Percentiles rank a stretch among this genome's conserved stretches.
Evolutionary conservation across 2,797 vertebrate genomes (phyloP).

Genomic region (Halcyon smyrnensis): DNA sequence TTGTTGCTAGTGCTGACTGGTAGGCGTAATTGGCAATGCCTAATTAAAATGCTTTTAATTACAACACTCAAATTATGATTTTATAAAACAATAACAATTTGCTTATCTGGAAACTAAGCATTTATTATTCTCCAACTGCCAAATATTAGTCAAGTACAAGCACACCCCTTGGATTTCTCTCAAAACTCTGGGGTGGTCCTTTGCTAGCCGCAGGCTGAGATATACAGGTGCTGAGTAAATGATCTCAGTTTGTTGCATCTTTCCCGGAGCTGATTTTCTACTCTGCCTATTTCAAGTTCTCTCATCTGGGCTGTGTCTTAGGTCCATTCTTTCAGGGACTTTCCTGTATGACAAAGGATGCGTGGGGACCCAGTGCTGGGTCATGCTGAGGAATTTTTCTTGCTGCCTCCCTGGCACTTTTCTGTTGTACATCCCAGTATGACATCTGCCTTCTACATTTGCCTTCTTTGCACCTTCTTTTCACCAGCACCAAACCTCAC

Average conservation of each 20-base stretch:
- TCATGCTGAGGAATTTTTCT: background rate
- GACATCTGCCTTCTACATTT: background rate
- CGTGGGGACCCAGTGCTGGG: background rate
- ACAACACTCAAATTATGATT: constrained; percentile 6
- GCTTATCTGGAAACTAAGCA: constrained; percentile 38
- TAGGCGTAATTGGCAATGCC: constrained; percentile 48
- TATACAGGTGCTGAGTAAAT: background rate
- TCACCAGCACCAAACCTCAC: background rate
- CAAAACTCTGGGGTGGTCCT: background rate
- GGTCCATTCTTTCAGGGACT: background rate
- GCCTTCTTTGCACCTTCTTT: background rate
- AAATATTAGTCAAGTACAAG: constrained; percentile 24
- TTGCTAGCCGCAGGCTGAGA: background rate
- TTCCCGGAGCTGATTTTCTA: background rate
- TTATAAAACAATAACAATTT: constrained; percentile 66
- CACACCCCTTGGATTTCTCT: constrained; percentile 16
- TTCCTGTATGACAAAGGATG: background rate
- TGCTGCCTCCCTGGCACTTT: background rate
- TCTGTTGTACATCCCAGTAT: background rate
- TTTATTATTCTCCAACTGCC: constrained; percentile 36
- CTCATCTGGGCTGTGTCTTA: background rate
- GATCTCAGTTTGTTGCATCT: background rate
- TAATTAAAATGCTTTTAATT: constrained; percentile 62
- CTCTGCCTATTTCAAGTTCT: background rate
- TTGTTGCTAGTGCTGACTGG: background rate